Conservation (phyloP, 30 jellyfish, hydroid and myxozoan species). For the Nemopilema nomurai region DNA sequence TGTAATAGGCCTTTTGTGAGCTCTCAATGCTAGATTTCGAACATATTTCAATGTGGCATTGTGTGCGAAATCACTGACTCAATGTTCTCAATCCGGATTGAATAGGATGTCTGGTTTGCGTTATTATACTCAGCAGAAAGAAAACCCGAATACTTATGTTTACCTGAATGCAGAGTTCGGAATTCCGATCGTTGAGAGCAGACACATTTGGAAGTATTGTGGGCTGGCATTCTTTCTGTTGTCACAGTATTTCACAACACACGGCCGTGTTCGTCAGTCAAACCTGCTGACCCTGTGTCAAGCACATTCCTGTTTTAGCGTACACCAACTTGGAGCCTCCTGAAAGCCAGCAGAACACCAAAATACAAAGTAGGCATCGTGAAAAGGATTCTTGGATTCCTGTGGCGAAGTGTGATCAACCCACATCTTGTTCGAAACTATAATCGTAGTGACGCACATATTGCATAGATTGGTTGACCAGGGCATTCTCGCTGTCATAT, state of each 20-base stretch:
- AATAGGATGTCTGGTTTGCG: not conserved
- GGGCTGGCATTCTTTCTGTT: not conserved
- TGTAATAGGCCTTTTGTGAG: slow-evolving; percentile 10
- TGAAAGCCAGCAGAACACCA: too few relatives aligned
- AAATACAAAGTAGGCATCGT: not conserved
- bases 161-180: not conserved
- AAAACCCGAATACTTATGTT: not conserved
- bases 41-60: not conserved
- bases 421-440: not conserved
- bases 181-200: not conserved
- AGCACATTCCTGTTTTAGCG: too few relatives aligned
- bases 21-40: not conserved
- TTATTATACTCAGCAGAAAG: not conserved
- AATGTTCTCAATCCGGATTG: not conserved
- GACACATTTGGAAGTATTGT: not conserved
- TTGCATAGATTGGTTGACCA: not conserved
- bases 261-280: not conserved
- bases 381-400: not conserved
- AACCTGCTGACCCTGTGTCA: not conserved
- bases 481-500: not conserved
- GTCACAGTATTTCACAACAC: not conserved
- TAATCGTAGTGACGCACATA: not conserved
- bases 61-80: not conserved
- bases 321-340: too few relatives aligned
- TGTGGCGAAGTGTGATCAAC: not conserved